phyloP scores from a whole-genome alignment of 2,888 invertebrate genomes.

The Allophyes oxyacanthae region DNA sequence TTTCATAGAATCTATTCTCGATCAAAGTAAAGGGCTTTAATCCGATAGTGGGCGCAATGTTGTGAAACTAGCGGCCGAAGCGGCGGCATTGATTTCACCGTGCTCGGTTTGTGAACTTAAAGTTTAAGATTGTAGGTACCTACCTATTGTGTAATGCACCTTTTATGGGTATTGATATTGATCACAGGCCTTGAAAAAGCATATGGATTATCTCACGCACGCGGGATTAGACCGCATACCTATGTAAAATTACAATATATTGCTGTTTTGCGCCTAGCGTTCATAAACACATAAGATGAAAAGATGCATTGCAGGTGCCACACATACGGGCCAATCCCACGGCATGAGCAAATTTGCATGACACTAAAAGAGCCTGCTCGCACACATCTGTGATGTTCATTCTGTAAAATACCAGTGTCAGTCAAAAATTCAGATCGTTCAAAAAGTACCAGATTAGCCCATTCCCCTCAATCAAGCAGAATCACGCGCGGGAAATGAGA shows the following conservation, averaged over 20 bases:
- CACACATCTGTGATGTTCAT: too few relatives aligned
- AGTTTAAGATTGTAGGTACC: conserved; percentile 1
- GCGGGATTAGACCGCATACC: too few relatives aligned
- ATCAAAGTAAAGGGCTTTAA: conserved; percentile 50
- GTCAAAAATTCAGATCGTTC: neutral
- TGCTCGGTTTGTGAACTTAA: conserved; percentile 29
- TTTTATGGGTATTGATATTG: conserved; percentile 5
- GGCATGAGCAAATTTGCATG: too few relatives aligned
- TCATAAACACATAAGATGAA: too few relatives aligned
- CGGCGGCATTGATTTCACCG: conserved; percentile 17
- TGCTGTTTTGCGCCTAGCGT: too few relatives aligned
- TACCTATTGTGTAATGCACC: conserved; percentile 34
- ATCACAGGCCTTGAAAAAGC: too few relatives aligned
- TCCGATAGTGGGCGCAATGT: conserved; percentile 45
- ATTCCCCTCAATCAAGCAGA: conserved; percentile 48
- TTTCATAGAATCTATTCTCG: conserved; percentile 16
- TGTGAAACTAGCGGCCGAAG: conserved; percentile 39
- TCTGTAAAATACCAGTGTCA: too few relatives aligned
- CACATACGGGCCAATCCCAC: too few relatives aligned
- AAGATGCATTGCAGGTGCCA: too few relatives aligned
- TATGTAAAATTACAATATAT: too few relatives aligned
- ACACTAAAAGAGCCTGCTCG: too few relatives aligned
- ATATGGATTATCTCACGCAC: too few relatives aligned
- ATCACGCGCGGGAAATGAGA: conserved; percentile 45
- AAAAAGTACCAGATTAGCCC: conserved; percentile 49